Evolutionary conservation across 2,113 vertebrate species (phyloP), one percentile per base, ranked within the genome.

Genomic region (Corapipo altera): DNA sequence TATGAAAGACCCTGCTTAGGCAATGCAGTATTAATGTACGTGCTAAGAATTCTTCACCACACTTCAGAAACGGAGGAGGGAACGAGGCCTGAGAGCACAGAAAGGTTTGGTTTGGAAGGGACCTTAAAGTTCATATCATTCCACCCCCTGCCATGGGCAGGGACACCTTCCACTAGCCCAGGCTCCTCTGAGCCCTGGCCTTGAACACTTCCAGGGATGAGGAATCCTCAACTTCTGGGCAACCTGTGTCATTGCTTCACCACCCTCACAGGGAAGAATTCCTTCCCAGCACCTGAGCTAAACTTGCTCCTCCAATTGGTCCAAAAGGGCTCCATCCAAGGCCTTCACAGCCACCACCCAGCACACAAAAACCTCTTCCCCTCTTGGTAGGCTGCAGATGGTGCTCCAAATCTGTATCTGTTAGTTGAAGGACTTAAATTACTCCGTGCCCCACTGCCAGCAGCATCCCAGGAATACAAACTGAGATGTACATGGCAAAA

Each of bases 11-110:
- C 64, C 30, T 8, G 21, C 65, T 41, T 19, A 20, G 43, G 73
- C 43, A 55, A 30, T 0, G 11, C 4, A 1, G 19, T 8, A 30
- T n/a, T 73, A 51, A 54, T 0, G 1, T 6, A 73, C 61, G 5
- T 4, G 1, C 41, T 14, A 5, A 51, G 11, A 44, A 43, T 51
- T 44, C 43, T 27, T 54, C 52, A 49, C 18, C 8, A 2, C 9
- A 12, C 8, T 28, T 74, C 30, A 28, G 48, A 27, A 66, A 67
- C 27, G 17, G 32, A 74, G 74, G 44, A 33, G n/a, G 22, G 37
- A 78, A 35, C 13, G 18, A 41, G 27, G 43, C 30, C 55, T 1
- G 72, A 43, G 39, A 21, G 9, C 4, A 46, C 10, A 23, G 64
- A 67, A 46, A 13, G 43, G 22, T n/a, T n/a, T 67, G 44, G 44